phyloP scores from a whole-genome alignment of 2,888 invertebrate genomes.

The Platycheirus albimanus region DNA sequence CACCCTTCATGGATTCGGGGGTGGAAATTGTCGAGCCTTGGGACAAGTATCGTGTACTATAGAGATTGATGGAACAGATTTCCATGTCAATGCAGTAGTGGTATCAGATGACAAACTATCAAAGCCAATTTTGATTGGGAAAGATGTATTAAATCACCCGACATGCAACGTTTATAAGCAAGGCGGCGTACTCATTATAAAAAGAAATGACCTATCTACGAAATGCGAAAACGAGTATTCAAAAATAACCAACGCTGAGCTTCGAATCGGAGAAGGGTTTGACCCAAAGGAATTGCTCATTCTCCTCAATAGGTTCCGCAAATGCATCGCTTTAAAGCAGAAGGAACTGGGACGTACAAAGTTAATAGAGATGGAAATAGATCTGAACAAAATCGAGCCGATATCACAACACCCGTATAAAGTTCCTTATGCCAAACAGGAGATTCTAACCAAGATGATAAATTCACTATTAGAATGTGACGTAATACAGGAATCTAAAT shows the following conservation, averaged over 20 bases:
- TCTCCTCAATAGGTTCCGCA: not conserved
- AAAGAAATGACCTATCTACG: not conserved
- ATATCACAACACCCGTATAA: not conserved
- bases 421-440: not conserved
- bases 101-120: not conserved
- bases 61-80: not conserved
- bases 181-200: not conserved
- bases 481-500: not conserved
- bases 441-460: not conserved
- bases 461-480: not conserved
- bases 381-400: not conserved
- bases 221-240: not conserved
- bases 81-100: not conserved
- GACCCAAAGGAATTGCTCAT: not conserved
- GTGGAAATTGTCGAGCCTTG: conserved; percentile 10
- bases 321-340: not conserved
- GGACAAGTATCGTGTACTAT: not conserved
- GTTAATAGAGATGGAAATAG: not conserved
- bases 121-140: not conserved
- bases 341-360: not conserved
- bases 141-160: not conserved
- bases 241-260: not conserved
- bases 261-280: not conserved
- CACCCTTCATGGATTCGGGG: conserved; percentile 28
- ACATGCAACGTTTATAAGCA: not conserved